A percentile compares a stretch with the other conserved stretches of the same genome.
These are phyloP conservation scores for Indicator maculatus DNA, from an alignment of 2,113 vertebrate species.

Conservation along the genomic window DNA sequence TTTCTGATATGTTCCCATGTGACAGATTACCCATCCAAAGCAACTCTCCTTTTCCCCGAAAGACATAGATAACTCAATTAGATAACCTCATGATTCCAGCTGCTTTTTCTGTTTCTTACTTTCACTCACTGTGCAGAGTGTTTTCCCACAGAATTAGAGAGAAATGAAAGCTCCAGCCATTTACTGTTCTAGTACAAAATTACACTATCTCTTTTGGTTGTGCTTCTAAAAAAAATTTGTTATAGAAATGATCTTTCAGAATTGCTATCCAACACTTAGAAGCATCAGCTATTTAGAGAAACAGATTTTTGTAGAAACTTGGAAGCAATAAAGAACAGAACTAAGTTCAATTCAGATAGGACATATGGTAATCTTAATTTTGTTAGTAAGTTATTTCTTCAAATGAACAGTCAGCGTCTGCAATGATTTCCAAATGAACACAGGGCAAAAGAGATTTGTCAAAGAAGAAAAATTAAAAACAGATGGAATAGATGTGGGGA, in stretches of 20 bases:
- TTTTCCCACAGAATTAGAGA: background rate
- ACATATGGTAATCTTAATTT: background rate
- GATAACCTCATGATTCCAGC: background rate
- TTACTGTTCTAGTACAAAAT: background rate
- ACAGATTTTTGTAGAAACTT: background rate
- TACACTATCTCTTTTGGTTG: background rate
- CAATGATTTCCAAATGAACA: background rate
- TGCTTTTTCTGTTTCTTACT: background rate
- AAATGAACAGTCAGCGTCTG: background rate
- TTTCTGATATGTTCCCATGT: background rate
- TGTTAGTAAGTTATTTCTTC: background rate
- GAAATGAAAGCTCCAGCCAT: background rate
- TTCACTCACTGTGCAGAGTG: background rate
- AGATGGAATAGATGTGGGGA: background rate
- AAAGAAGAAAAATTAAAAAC: background rate
- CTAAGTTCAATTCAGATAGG: background rate
- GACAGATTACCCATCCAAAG: background rate
- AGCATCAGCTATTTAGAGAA: background rate
- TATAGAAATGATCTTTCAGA: background rate
- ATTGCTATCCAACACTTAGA: background rate
- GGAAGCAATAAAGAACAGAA: background rate
- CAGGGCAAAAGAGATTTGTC: background rate
- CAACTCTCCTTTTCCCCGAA: background rate
- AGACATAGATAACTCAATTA: background rate
- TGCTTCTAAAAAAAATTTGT: background rate